These are phyloP conservation scores for Trichoplusia ni DNA, from an alignment of 1,140 invertebrate genomes.

Conservation along the genomic window DNA sequence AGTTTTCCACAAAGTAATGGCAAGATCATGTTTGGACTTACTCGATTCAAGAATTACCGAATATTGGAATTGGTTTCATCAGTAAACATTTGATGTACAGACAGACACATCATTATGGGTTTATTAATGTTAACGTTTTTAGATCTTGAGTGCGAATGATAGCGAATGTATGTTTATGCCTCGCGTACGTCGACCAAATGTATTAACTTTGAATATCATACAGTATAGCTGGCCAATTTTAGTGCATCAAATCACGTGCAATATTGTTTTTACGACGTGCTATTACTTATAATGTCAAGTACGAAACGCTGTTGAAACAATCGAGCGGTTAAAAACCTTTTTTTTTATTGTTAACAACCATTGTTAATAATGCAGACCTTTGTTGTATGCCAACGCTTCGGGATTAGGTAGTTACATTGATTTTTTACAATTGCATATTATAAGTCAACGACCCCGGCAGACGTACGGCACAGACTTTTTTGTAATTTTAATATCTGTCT, in stretches of 20 bases:
- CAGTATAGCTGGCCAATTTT: conserved; percentile 27
- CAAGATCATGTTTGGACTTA: too few relatives aligned
- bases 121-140: conserved; percentile 6
- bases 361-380: conserved; percentile 41
- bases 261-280: conserved; percentile 30
- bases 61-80: neutral
- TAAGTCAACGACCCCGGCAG: conserved; percentile 34
- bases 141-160: conserved; percentile 4
- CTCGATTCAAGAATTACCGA: neutral
- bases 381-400: conserved; percentile 37
- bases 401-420: conserved; percentile 36
- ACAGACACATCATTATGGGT: neutral
- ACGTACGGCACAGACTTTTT: conserved; percentile 21
- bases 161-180: conserved; percentile 12
- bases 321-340: conserved; percentile 39
- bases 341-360: conserved; percentile 44
- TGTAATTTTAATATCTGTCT: conserved; percentile 24
- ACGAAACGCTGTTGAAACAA: conserved; percentile 43
- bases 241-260: conserved; percentile 33
- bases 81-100: neutral
- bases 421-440: conserved; percentile 49
- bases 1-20: too few relatives aligned
- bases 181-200: conserved; percentile 2
- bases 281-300: conserved; percentile 38
- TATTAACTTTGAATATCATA: conserved; percentile 21